Conservation (phyloP, 2,113 vertebrate genomes). For the Emberiza fucata region DNA sequence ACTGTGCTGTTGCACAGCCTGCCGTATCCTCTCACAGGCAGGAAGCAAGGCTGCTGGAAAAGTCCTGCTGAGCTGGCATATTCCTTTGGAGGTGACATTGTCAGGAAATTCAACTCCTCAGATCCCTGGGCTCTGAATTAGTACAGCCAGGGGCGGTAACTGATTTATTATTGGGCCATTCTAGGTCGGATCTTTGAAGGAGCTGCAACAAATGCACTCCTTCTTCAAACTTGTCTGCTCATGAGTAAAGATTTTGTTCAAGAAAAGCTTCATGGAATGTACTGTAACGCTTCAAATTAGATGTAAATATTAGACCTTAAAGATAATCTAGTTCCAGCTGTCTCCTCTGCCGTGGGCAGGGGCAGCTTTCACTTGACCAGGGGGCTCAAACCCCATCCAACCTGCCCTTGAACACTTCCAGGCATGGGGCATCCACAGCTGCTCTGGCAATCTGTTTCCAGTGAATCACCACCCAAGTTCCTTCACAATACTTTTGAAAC, state of each 20-base stretch:
- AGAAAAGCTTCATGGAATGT: neutral
- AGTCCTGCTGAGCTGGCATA: neutral
- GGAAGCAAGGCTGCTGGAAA: neutral
- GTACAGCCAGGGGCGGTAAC: neutral
- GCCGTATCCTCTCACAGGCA: neutral
- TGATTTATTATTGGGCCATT: neutral
- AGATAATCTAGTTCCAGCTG: neutral
- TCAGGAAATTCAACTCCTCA: neutral
- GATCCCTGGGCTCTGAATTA: neutral
- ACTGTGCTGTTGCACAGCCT: neutral
- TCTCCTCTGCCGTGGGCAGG: fast-evolving
- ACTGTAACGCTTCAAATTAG: neutral
- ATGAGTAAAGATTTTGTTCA: neutral
- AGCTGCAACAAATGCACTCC: neutral
- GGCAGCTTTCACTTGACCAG: neutral
- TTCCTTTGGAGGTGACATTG: neutral
- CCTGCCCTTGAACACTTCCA: neutral
- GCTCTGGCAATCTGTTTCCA: neutral
- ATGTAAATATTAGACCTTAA: neutral
- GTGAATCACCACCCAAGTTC: neutral
- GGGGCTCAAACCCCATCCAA: neutral
- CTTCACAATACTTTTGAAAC: neutral
- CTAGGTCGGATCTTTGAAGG: neutral
- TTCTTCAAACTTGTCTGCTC: neutral
- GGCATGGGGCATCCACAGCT: neutral